These are phyloP conservation scores for Cephus runcator DNA, from an alignment of 2,888 invertebrate genomes.

Conservation along the genomic window DNA sequence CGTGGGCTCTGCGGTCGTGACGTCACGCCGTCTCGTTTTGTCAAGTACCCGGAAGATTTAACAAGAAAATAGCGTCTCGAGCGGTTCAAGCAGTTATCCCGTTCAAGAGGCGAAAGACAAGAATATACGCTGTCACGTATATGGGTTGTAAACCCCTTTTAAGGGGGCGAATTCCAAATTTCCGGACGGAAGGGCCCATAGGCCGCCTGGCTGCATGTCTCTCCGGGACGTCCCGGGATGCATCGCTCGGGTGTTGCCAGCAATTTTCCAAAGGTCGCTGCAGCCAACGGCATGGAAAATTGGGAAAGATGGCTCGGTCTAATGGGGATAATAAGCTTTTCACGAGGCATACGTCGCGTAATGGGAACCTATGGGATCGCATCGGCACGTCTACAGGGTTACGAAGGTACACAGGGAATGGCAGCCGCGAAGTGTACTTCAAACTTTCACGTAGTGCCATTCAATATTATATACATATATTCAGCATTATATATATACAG, in stretches of 20 bases:
- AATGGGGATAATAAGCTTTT: neutral
- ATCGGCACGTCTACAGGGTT: neutral
- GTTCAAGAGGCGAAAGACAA: neutral
- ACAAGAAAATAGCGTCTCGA: neutral
- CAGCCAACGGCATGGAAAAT: neutral
- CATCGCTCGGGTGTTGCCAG: neutral
- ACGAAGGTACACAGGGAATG: neutral
- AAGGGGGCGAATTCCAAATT: neutral
- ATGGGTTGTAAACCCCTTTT: neutral
- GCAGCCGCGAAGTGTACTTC: neutral
- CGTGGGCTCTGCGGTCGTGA: neutral
- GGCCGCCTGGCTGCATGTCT: neutral
- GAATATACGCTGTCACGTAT: neutral
- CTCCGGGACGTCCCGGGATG: neutral
- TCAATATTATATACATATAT: neutral
- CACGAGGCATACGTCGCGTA: neutral
- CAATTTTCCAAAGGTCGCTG: neutral
- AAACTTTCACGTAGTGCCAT: neutral
- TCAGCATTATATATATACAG: neutral
- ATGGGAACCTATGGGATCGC: neutral
- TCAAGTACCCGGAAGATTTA: neutral
- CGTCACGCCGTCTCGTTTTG: neutral
- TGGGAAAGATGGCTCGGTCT: neutral
- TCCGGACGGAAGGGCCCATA: neutral
- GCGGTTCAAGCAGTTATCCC: neutral